A percentile compares a stretch with the other conserved stretches of the same genome.
Conservation (phyloP, 2,888 invertebrate species). For the Drosophila mayaguana region DNA sequence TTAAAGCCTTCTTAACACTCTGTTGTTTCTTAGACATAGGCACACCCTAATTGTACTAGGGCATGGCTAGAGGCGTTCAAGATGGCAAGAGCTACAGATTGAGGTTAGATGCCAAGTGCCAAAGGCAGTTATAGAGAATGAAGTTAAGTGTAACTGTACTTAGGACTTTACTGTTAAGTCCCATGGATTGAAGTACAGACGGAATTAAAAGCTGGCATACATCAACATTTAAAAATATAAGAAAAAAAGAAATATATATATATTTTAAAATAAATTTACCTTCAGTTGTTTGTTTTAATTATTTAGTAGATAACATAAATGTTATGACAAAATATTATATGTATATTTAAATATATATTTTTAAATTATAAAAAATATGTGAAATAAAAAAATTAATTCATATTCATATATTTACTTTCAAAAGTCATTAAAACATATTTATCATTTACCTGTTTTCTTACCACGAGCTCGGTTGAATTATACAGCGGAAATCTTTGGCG, state of each 20-base stretch:
- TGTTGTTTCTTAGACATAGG: slow-evolving; percentile 63
- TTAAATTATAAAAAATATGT: too few relatives aligned
- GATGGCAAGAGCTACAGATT: slow-evolving; percentile 36
- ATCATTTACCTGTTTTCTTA: slow-evolving; percentile 39
- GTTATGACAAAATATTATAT: neutral
- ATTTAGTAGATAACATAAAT: neutral
- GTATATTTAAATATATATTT: too few relatives aligned
- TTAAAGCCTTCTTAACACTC: slow-evolving; percentile 75
- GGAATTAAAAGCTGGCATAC: neutral
- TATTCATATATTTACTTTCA: neutral
- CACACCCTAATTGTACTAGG: slow-evolving; percentile 64
- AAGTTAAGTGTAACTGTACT: slow-evolving; percentile 38
- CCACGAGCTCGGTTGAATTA: slow-evolving; percentile 43
- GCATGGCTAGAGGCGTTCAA: slow-evolving; percentile 40
- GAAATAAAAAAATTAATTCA: neutral
- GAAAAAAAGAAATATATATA: neutral
- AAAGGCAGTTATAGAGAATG: slow-evolving; percentile 52
- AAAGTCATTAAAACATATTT: slow-evolving; percentile 25
- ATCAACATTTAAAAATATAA: neutral
- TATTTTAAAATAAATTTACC: neutral
- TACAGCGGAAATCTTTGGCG: slow-evolving; percentile 64
- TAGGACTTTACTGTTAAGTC: neutral
- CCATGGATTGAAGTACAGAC: neutral
- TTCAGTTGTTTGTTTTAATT: neutral
- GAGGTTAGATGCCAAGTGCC: slow-evolving; percentile 64